These are phyloP conservation scores for Temnothorax longispinosus DNA, from an alignment of 1,140 invertebrate species.

Conservation along the genomic window DNA sequence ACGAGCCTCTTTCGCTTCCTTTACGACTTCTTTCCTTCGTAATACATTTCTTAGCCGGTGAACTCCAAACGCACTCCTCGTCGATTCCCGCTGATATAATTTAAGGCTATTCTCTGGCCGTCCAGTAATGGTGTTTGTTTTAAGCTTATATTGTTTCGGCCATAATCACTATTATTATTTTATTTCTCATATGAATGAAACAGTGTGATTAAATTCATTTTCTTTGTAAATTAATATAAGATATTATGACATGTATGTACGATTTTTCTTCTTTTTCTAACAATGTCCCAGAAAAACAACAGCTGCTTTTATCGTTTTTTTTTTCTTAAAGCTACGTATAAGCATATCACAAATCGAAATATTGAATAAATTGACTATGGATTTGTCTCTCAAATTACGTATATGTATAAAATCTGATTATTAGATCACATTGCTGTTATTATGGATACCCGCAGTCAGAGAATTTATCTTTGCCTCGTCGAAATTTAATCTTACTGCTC, in stretches of 20 bases:
- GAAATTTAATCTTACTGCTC: constrained; percentile 17
- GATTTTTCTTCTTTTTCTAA: neutral
- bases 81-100: neutral
- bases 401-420: constrained; percentile 23
- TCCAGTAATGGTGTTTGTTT: neutral
- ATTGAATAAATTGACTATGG: neutral
- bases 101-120: neutral
- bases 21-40: constrained; percentile 35
- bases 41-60: constrained; percentile 18
- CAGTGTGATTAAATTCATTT: neutral
- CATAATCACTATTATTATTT: neutral
- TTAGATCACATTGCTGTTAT: constrained; percentile 41
- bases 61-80: neutral
- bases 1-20: neutral
- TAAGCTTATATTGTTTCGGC: neutral
- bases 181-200: neutral
- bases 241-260: neutral
- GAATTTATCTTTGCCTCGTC: neutral
- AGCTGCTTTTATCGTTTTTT: neutral
- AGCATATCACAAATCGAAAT: neutral
- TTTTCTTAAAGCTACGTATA: neutral
- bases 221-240: neutral
- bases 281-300: neutral
- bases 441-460: constrained; percentile 3
- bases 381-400: neutral